Evolutionary conservation across 2,888 invertebrate species (phyloP).

Genomic region (Drosophila kambysellisi): DNA sequence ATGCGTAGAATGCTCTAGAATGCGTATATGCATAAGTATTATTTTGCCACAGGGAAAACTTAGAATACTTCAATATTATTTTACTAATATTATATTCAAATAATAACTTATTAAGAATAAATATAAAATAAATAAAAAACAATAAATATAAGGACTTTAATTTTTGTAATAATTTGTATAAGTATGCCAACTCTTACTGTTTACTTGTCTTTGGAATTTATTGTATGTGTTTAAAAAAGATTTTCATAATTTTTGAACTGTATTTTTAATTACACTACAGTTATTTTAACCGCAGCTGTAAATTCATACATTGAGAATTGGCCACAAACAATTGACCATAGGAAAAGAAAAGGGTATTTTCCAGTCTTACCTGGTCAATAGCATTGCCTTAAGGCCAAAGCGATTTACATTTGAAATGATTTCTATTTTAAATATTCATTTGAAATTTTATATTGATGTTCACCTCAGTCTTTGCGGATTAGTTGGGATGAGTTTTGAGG

Average conservation of each 20-base stretch:
- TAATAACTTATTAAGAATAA: background rate
- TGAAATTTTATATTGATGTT: background rate
- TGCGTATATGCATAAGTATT: background rate
- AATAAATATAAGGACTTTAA: background rate
- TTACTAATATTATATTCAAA: background rate
- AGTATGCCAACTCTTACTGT: background rate
- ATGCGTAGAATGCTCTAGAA: slow-evolving; percentile 39
- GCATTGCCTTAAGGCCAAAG: background rate
- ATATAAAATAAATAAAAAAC: background rate
- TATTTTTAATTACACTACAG: background rate
- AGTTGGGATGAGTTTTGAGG: background rate
- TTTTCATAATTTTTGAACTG: background rate
- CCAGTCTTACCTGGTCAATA: background rate
- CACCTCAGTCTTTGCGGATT: background rate
- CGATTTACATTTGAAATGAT: background rate
- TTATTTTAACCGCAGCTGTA: background rate
- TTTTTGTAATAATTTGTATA: background rate
- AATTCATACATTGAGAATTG: background rate
- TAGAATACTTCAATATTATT: background rate
- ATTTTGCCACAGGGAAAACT: background rate
- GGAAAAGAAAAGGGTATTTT: background rate
- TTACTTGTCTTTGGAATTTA: background rate
- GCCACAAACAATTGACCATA: background rate
- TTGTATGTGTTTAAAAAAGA: background rate
- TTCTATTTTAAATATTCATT: background rate